Conservation (phyloP, 2,797 vertebrate genomes). For the Pseudochirops cupreus region DNA sequence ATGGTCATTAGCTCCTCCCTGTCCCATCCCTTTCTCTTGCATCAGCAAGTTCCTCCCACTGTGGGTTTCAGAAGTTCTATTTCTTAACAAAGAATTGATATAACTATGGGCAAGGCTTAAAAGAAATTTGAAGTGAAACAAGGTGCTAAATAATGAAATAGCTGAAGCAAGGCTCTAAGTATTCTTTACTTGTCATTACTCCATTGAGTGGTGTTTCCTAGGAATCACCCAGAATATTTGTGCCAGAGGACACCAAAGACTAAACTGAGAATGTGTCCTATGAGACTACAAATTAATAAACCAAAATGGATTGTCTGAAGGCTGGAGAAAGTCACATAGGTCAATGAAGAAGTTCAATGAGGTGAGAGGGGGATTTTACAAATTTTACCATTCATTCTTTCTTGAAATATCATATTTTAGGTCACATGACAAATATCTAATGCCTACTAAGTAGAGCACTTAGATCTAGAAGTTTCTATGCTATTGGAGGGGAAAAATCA, state of each 20-base stretch:
- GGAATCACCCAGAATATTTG: background rate
- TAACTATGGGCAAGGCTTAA: too few species aligned
- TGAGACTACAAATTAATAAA: background rate
- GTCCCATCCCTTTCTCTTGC: too few species aligned
- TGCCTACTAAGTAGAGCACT: background rate
- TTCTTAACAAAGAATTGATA: too few species aligned
- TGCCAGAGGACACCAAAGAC: background rate
- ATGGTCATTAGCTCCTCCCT: too few species aligned
- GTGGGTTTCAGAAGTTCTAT: too few species aligned
- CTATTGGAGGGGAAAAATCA: background rate
- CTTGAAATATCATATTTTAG: background rate
- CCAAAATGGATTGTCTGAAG: background rate
- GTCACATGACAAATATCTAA: background rate
- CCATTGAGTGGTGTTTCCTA: background rate
- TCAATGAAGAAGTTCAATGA: background rate
- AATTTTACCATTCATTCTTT: background rate
- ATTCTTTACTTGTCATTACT: too few species aligned
- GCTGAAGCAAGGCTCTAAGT: too few species aligned
- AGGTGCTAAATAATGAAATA: too few species aligned
- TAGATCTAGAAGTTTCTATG: background rate
- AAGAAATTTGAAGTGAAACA: too few species aligned
- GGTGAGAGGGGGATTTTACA: background rate
- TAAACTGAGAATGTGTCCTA: background rate
- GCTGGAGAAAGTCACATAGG: background rate
- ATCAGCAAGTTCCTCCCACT: too few species aligned